A percentile compares a stretch with the other conserved stretches of the same genome.
These are phyloP conservation scores for Drosophila fuyamai DNA, from an alignment of 1,140 invertebrate genomes.

Conservation along the genomic window DNA sequence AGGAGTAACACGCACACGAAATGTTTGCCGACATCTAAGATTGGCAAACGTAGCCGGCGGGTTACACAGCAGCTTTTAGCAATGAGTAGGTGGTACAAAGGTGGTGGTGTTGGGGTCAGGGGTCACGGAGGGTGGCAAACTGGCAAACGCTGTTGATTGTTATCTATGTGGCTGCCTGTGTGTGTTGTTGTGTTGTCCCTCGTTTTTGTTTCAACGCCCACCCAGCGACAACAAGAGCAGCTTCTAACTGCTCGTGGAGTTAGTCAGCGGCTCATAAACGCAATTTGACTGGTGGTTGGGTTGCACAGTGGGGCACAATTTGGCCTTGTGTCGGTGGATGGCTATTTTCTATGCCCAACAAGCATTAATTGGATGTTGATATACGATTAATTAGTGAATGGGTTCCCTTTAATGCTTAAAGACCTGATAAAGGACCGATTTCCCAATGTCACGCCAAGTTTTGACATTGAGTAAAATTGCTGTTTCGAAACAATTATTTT, in stretches of 20 bases:
- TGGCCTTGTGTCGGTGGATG: no score
- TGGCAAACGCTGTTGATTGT: conserved; percentile 70
- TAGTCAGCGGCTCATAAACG: conserved; percentile 52
- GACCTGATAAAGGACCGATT: not conserved
- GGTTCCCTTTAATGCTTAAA: not conserved
- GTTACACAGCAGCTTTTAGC: conserved; percentile 51
- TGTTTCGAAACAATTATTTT: no score
- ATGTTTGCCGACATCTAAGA: conserved; percentile 81
- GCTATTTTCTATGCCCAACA: no score
- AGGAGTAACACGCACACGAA: conserved; percentile 68
- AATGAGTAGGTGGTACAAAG: conserved; percentile 1
- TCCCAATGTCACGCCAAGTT: no score
- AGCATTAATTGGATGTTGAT: no score
- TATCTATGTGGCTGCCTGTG: conserved; percentile 69
- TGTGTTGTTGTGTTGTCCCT: conserved; percentile 47
- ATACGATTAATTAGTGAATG: no score
- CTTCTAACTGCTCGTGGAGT: conserved; percentile 35
- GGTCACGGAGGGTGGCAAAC: conserved; percentile 2
- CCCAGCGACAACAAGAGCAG: conserved; percentile 33
- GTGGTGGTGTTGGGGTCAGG: not conserved
- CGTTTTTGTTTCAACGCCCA: conserved; percentile 60
- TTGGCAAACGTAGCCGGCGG: conserved; percentile 75
- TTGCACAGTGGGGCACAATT: conserved; percentile 13
- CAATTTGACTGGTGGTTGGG: not conserved
- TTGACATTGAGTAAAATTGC: no score